Percentiles rank a stretch among this genome's conserved stretches.
These are phyloP conservation scores for Pseudomyrmex pallidus DNA, from an alignment of 1,140 invertebrate species.

Conservation along the genomic window DNA sequence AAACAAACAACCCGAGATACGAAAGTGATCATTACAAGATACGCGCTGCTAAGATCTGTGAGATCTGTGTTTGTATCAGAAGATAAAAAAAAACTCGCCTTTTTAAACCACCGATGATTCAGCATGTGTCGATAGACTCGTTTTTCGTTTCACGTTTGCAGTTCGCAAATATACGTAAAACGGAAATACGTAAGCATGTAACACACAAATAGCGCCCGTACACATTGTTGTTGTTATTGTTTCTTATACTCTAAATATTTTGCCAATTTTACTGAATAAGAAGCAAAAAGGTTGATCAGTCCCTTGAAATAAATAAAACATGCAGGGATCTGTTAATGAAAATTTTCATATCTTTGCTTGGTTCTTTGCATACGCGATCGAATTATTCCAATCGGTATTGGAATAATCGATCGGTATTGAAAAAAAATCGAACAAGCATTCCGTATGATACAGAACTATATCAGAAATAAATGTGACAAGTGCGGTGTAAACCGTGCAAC, in stretches of 20 bases:
- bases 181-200: background rate
- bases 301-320: no score
- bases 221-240: no score
- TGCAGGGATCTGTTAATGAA: no score
- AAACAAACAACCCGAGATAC: background rate
- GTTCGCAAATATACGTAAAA: background rate
- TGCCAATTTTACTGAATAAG: background rate
- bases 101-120: constrained; percentile 37
- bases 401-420: no score
- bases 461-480: background rate
- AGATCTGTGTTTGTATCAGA: background rate
- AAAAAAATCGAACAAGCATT: no score
- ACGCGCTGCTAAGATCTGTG: background rate
- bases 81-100: no score
- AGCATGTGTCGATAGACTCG: constrained; percentile 5
- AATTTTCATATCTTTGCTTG: no score
- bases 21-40: background rate
- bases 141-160: background rate
- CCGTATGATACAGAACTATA: no score
- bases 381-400: no score
- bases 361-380: no score
- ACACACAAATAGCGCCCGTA: no score
- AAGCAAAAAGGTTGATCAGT: background rate
- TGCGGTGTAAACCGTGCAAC: background rate
- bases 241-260: no score